Percentiles rank a stretch among this genome's conserved stretches.
Evolutionary conservation across 2,113 vertebrate species (phyloP).

Genomic region (Cervus canadensis): DNA sequence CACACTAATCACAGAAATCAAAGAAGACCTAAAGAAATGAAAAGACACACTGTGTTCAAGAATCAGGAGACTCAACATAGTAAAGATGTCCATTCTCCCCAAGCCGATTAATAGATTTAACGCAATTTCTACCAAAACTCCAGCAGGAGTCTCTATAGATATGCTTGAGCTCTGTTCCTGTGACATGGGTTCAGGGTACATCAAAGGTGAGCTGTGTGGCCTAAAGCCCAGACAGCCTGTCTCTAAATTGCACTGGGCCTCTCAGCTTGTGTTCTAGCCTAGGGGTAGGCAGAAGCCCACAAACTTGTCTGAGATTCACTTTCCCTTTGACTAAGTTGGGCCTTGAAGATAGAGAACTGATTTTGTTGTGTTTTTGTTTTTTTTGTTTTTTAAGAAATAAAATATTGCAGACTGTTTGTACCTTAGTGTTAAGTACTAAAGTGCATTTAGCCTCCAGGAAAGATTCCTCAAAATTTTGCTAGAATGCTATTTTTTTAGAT

Average conservation of each 20-base stretch:
- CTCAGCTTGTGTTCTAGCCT: background rate
- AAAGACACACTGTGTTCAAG: background rate
- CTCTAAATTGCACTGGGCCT: background rate
- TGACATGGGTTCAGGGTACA: background rate
- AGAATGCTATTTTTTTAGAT: background rate
- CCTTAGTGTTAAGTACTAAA: background rate
- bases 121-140: background rate
- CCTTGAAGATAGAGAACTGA: background rate
- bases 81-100: background rate
- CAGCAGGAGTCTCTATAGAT: background rate
- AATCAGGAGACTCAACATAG: background rate
- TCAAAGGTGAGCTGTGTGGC: rapidly evolving
- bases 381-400: background rate
- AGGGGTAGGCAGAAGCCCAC: background rate
- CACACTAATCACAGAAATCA: background rate
- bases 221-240: background rate
- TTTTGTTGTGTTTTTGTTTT: background rate
- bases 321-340: background rate
- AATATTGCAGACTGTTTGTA: background rate
- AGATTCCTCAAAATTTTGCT: background rate
- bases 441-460: background rate
- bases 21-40: background rate
- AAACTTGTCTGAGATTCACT: background rate
- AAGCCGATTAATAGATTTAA: background rate
- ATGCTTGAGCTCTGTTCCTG: background rate